Percentiles rank a stretch among this genome's conserved stretches.
phyloP scores from a whole-genome alignment of 2,888 invertebrate species.

The Spilarctia lutea region DNA sequence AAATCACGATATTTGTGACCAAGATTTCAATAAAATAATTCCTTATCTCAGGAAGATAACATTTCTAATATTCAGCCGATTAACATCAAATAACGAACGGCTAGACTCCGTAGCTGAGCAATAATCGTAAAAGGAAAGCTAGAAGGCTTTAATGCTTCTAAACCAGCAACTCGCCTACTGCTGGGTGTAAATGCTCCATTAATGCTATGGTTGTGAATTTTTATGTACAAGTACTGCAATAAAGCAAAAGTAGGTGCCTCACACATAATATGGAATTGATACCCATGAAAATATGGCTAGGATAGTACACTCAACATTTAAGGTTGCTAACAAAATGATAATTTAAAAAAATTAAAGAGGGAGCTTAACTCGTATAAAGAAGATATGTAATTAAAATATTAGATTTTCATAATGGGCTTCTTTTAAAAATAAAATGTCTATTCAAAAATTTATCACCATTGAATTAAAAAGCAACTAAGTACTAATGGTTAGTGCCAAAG shows the following conservation, averaged over 20 bases:
- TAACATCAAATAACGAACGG: constrained; percentile 8
- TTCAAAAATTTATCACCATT: too few relatives aligned
- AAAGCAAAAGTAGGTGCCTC: constrained; percentile 7
- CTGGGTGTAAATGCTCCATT: constrained; percentile 12
- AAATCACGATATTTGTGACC: not conserved
- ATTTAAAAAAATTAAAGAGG: not conserved
- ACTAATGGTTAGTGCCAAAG: too few relatives aligned
- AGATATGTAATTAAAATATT: too few relatives aligned
- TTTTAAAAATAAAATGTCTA: too few relatives aligned
- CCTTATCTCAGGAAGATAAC: constrained; percentile 1
- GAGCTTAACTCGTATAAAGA: not conserved
- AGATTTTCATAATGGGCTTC: too few relatives aligned
- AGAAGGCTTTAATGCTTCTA: not conserved
- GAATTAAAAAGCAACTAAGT: too few relatives aligned
- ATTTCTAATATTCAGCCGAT: constrained; percentile 8
- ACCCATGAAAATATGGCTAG: not conserved
- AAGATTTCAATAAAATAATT: not conserved
- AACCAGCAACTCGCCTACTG: not conserved
- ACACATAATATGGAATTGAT: not conserved
- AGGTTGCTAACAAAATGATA: not conserved
- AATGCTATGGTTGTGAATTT: constrained; percentile 10
- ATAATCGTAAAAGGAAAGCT: constrained; percentile 18
- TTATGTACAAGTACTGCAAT: constrained; percentile 8
- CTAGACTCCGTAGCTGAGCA: constrained; percentile 9
- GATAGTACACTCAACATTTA: not conserved